A percentile compares a stretch with the other conserved stretches of the same genome.
Conservation (phyloP, 92 coral and sea anemone genomes). For the Porites cylindrica region DNA sequence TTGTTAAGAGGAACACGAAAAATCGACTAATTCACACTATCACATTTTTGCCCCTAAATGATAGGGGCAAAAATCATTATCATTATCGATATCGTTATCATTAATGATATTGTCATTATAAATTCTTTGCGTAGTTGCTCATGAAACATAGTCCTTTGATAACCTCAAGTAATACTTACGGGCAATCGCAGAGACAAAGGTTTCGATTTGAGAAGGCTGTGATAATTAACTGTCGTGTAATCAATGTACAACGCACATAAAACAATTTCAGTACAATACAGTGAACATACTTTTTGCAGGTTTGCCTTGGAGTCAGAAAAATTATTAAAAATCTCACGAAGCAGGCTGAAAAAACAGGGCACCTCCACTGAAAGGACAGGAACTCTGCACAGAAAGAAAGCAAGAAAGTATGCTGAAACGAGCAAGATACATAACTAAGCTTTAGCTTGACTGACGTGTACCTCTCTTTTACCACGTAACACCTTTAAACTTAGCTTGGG, state of each 20-base stretch:
- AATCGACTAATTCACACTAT: no score
- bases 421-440: not conserved
- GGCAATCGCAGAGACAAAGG: not conserved
- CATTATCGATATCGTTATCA: no score
- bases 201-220: no score
- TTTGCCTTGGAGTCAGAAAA: conserved; percentile 87
- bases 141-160: not conserved
- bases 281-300: conserved; percentile 76
- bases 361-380: conserved; percentile 67
- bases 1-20: no score
- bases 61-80: no score
- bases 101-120: no score
- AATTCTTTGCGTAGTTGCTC: no score
- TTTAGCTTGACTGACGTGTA: not conserved
- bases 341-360: conserved; percentile 84
- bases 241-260: no score
- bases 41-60: no score
- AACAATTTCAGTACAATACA: no score
- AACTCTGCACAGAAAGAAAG: conserved; percentile 34
- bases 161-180: not conserved
- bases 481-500: not conserved
- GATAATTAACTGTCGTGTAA: no score
- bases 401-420: not conserved
- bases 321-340: conserved; percentile 83
- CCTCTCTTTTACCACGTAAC: not conserved